Evolutionary conservation across 2,888 invertebrate species (phyloP), one percentile per base, ranked within the genome.

Genomic region (Xylota segnis): DNA sequence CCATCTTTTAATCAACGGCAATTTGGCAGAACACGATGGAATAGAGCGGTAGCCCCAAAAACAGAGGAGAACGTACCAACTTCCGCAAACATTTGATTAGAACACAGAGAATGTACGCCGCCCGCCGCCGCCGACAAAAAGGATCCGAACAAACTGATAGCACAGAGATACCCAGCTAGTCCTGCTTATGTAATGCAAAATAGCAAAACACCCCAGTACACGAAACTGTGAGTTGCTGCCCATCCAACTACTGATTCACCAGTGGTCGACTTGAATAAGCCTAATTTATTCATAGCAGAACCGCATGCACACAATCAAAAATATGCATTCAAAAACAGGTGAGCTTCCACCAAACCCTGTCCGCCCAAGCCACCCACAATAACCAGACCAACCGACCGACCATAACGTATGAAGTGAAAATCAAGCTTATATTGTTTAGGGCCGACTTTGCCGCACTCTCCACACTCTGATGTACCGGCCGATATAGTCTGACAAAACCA

Each of bases 391-490:
- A 32, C 71, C 45, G 70, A 59, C 84, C 75, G 47, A 82, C 81
- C 86, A 72, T 76, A 82, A 86, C 86, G 76, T 86, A 82, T 86
- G 86, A 86, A 86, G 82, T 86, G 86, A 82, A 86, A 86, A 86
- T 86, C 86, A 86, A 86, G 86, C 82, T 86, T 82, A 86, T 82
- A 86, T 86, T 86, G 86, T 86, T 86, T 86, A 82, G 77, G 86
- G 82, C 66, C 76, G 56, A 76, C 75, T 76, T 72, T 40, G 54
- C 66, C 82, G 65, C 71, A 71, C 82, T 72, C 82, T 72, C 79
- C 54, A 18, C 76, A 29, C 52, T 23, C 75, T 43, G 27, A 61
- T 66, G 61, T 61, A 59, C 81, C 70, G 65, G 74, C 81, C 81
- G 83, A 84, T 76, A 75, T 47, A 63, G 75, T 76, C 86, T 82